phyloP scores from a whole-genome alignment of 2,113 vertebrate species.

The Salminus brasiliensis region DNA sequence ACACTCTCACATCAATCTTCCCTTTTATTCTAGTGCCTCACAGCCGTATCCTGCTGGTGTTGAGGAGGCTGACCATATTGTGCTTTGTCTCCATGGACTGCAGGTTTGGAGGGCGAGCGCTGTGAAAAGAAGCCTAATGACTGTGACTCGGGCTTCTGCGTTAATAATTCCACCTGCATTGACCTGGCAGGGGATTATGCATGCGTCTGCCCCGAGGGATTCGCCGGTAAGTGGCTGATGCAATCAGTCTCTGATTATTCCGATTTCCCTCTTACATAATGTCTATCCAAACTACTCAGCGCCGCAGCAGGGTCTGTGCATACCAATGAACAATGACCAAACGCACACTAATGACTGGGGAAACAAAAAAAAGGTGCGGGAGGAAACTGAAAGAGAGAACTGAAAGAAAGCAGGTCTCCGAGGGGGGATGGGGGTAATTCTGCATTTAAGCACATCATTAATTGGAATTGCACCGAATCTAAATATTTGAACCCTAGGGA shows the following conservation, averaged over 20 bases:
- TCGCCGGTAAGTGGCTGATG: constrained; percentile 70
- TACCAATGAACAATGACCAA: constrained; percentile 2
- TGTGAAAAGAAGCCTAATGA: constrained; percentile 81
- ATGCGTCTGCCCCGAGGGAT: constrained; percentile 76
- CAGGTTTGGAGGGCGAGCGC: constrained; percentile 73
- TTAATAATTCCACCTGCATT: constrained; percentile 78
- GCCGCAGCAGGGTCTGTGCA: constrained; percentile 7
- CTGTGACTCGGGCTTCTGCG: constrained; percentile 72
- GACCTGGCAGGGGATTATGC: constrained; percentile 74
- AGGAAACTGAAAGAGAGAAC: constrained; percentile 2
- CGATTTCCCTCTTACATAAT: constrained; percentile 37
- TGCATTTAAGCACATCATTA: constrained; percentile 11
- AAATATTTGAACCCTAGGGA: constrained; percentile 24
- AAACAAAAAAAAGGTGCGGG: not conserved
- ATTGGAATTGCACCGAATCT: constrained; percentile 17
- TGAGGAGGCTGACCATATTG: constrained; percentile 6
- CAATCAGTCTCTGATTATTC: constrained; percentile 61
- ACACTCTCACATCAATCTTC: too few species aligned
- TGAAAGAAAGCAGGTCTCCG: constrained; percentile 12
- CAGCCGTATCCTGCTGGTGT: not conserved
- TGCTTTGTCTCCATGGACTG: constrained; percentile 33
- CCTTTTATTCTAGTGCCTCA: too few species aligned
- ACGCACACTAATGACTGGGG: not conserved
- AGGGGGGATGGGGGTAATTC: constrained; percentile 13
- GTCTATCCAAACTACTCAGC: constrained; percentile 20